Evolutionary conservation across 2,797 vertebrate species (phyloP).

Genomic region (Amazona ochrocephala): DNA sequence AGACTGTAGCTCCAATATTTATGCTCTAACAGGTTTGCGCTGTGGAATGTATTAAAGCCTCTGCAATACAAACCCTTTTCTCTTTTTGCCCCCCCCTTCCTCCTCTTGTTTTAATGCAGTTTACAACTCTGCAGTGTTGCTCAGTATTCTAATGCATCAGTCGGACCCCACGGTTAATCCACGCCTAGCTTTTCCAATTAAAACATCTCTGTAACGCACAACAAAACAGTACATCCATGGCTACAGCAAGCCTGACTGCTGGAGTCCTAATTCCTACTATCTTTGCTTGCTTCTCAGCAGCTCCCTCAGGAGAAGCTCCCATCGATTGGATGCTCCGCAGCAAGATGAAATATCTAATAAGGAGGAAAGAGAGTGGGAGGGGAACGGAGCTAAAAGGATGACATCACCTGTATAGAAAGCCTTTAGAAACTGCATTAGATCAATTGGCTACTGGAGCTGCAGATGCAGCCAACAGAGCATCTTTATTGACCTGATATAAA

Average conservation of each 20-base stretch:
- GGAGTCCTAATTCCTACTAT: constrained; percentile 79
- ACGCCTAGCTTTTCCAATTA: constrained; percentile 72
- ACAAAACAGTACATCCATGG: constrained; percentile 68
- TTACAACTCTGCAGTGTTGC: constrained; percentile 79
- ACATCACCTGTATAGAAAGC: constrained; percentile 95
- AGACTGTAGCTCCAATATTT: constrained; percentile 48
- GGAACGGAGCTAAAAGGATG: constrained; percentile 95
- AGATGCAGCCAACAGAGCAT: constrained; percentile 86
- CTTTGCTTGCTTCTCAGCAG: constrained; percentile 80
- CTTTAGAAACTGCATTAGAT: constrained; percentile 93
- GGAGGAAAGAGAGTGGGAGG: constrained; percentile 87
- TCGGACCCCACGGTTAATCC: constrained; percentile 63
- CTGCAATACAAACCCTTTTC: constrained; percentile 67
- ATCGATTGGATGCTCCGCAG: constrained; percentile 89
- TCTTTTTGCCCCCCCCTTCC: not conserved
- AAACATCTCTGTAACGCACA: constrained; percentile 66
- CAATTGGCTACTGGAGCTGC: constrained; percentile 87
- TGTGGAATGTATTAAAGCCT: constrained; percentile 65
- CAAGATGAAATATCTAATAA: constrained; percentile 91
- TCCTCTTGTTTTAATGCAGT: constrained; percentile 61
- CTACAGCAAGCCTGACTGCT: constrained; percentile 72
- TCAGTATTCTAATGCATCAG: constrained; percentile 76
- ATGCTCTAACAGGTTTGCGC: constrained; percentile 75
- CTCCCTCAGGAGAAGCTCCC: constrained; percentile 85
- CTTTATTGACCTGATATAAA: constrained; percentile 83